Conservation (phyloP, 92 coral and sea anemone species). For the Chrysogorgia sp. region DNA sequence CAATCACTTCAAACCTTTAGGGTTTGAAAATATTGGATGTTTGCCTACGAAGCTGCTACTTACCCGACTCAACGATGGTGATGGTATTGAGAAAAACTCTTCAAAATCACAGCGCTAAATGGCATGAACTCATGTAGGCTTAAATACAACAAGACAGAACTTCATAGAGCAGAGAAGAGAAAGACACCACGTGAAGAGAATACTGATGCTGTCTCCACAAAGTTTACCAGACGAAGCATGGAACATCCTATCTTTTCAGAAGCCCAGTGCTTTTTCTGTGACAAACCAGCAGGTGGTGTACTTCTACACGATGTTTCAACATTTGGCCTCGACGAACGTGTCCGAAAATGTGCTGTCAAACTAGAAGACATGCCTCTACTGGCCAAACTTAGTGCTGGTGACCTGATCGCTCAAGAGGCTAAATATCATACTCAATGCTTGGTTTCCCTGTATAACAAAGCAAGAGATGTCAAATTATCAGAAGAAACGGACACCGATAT, state of each 20-base stretch:
- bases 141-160: constrained; percentile 64
- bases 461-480: no score
- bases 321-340: constrained; percentile 43
- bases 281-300: constrained; percentile 29
- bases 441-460: no score
- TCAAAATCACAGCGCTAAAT: constrained; percentile 49
- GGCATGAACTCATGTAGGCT: constrained; percentile 67
- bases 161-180: constrained; percentile 60
- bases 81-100: constrained; percentile 61
- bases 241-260: constrained; percentile 4
- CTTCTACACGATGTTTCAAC: constrained; percentile 38
- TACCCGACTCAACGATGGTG: constrained; percentile 44
- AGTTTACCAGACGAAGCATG: constrained; percentile 45
- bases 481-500: no score
- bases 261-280: constrained; percentile 54
- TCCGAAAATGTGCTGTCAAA: no score
- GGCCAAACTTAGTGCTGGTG: no score
- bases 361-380: no score
- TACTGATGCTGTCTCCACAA: constrained; percentile 9
- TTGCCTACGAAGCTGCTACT: constrained; percentile 22
- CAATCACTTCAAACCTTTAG: no score
- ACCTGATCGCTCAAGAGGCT: no score
- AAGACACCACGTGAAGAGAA: constrained; percentile 40
- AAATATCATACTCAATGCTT: no score
- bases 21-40: constrained; percentile 5